Base-by-base conservation (phyloP, 2,888 invertebrate genomes). In the Dryococelus australis region DNA sequence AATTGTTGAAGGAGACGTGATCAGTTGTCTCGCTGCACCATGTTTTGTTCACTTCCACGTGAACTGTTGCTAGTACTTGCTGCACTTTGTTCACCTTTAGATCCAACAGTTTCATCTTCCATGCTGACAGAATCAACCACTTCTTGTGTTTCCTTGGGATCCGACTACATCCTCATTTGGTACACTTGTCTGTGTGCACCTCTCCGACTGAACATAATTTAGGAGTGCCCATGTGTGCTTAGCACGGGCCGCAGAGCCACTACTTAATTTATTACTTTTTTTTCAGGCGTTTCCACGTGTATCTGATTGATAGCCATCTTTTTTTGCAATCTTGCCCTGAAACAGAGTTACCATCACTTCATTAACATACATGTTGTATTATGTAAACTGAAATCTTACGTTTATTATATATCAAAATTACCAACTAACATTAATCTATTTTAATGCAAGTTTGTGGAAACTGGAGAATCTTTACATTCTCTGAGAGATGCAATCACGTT, bases 201-300 rank as follows among this genome's bases (percentile, higher is more conserved):
- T n/a, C n/a, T n/a, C n/a, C n/a, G n/a, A n/a, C n/a, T n/a, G n/a
- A n/a, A n/a, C n/a, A n/a, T n/a, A 1, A 4, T 1, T n/a, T n/a
- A n/a, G n/a, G n/a, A n/a, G n/a, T n/a, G n/a, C n/a, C n/a, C n/a
- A n/a, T n/a, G n/a, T 16, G 65, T 5, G 2, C 79, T 79, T 79
- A 6, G 79, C 27, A 79, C 9, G 79, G 79, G n/a, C 79, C 79
- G 9, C 9, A 79, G 27, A 79, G 79, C 79, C 5, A 79, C 4
- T 79, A 10, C 9, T 10, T 24, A 79, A 79, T 79, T 79, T 27
- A 79, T 79, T 79, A n/a, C 1, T 6, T 10, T 79, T 27, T 79
- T 79, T 79, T 79, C 79, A 79, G n/a, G 79, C 79, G 79, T 79
- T 79, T 79, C n/a, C 9, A 79, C 79, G 79, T 79, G 9, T 79